These are phyloP conservation scores for Steatocranus sp. DNA, from an alignment of 2,797 vertebrate species.

Conservation along the genomic window DNA sequence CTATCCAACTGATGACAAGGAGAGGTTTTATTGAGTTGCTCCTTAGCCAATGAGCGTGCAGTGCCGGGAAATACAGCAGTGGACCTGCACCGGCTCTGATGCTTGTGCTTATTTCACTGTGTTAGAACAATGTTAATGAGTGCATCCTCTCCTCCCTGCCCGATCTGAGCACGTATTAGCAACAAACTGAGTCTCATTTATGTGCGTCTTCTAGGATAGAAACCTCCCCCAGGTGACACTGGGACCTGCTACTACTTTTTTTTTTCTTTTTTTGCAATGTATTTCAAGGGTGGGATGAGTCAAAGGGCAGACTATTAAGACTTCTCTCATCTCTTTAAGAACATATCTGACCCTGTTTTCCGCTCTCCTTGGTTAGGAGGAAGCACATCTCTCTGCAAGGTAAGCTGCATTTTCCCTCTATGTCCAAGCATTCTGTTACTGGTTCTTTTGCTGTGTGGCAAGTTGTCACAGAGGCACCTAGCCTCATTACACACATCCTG, in stretches of 20 bases:
- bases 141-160: constrained; percentile 40
- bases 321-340: constrained; percentile 17
- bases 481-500: constrained; percentile 59
- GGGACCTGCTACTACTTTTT: constrained; percentile 32
- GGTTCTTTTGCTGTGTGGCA: constrained; percentile 36
- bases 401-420: constrained; percentile 45
- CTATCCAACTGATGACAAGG: constrained; percentile 59
- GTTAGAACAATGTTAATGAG: constrained; percentile 60
- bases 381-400: constrained; percentile 55
- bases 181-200: constrained; percentile 25
- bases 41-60: constrained; percentile 69
- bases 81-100: constrained; percentile 62
- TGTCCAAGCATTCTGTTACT: constrained; percentile 25
- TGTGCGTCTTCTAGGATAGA: constrained; percentile 19
- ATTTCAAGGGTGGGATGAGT: constrained; percentile 54
- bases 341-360: constrained; percentile 6
- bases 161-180: constrained; percentile 45
- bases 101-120: constrained; percentile 63
- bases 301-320: constrained; percentile 51
- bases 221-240: constrained; percentile 7
- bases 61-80: constrained; percentile 80
- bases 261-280: constrained; percentile 11
- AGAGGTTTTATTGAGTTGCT: constrained; percentile 65
- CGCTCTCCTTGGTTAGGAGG: constrained; percentile 30
- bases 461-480: constrained; percentile 55